These are phyloP conservation scores for Calidris pugnax DNA, from an alignment of 2,113 vertebrate species.

Conservation along the genomic window DNA sequence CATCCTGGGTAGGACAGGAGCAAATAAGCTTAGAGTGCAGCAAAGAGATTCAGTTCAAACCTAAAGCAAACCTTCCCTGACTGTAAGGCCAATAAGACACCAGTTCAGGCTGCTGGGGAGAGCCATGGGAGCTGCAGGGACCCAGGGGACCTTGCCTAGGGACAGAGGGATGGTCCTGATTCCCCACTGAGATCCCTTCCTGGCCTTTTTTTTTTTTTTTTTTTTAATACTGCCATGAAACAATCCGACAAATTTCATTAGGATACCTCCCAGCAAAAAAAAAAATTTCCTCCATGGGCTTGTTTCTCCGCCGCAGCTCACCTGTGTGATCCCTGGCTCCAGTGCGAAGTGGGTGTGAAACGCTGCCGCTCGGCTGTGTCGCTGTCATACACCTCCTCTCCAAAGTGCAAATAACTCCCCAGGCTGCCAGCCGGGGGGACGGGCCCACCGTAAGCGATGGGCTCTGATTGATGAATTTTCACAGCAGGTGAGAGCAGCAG, in stretches of 20 bases:
- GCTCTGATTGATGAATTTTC: constrained; percentile 11
- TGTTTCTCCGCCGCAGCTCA: neutral
- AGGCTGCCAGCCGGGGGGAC: neutral
- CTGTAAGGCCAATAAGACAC: neutral
- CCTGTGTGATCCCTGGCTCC: neutral
- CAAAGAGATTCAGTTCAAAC: neutral
- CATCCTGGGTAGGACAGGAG: neutral
- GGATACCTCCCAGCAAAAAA: neutral
- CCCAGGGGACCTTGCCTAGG: too few species aligned
- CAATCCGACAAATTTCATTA: neutral
- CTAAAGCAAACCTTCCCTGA: neutral
- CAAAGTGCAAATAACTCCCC: constrained; percentile 34
- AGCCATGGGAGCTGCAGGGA: neutral
- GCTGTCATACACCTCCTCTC: constrained; percentile 7
- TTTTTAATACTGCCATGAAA: neutral
- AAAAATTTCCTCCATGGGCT: neutral
- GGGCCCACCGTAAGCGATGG: neutral
- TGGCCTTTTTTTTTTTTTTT: neutral
- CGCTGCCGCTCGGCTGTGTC: neutral
- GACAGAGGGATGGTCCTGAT: neutral
- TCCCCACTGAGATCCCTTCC: neutral
- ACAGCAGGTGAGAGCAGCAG: constrained; percentile 40
- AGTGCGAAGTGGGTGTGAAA: constrained; percentile 6
- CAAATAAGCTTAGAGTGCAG: neutral
- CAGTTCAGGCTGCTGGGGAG: neutral